These are phyloP conservation scores for Turdus rufiventris DNA, from an alignment of 2,113 vertebrate species.

Conservation along the genomic window DNA sequence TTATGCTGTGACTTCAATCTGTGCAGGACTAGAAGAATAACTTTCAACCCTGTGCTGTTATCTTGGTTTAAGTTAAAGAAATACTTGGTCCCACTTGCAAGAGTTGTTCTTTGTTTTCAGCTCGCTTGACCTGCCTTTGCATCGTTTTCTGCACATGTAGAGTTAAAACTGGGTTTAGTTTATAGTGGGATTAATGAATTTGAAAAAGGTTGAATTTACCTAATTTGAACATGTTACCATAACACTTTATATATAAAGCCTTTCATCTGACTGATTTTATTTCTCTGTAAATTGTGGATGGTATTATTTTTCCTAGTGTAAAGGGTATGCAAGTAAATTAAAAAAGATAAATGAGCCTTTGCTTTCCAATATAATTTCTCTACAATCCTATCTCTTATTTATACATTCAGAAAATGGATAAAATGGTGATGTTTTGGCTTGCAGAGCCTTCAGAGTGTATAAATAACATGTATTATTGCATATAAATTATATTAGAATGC, in stretches of 20 bases:
- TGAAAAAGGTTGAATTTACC: not conserved
- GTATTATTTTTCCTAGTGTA: slow-evolving; percentile 31
- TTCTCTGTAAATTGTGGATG: not conserved
- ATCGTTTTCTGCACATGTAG: not conserved
- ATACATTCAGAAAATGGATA: slow-evolving; percentile 42
- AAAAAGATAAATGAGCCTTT: slow-evolving; percentile 45
- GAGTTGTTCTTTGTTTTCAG: not conserved
- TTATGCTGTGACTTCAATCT: not conserved
- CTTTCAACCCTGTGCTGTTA: not conserved
- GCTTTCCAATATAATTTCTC: slow-evolving; percentile 36
- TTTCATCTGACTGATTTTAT: slow-evolving; percentile 18
- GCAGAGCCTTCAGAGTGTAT: slow-evolving; percentile 18
- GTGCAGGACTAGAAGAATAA: not conserved
- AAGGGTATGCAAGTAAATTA: slow-evolving; percentile 12
- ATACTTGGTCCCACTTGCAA: not conserved
- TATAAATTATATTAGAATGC: slow-evolving; percentile 54
- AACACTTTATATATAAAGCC: not conserved
- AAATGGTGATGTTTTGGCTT: slow-evolving; percentile 55
- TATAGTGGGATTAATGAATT: not conserved
- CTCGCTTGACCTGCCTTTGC: not conserved
- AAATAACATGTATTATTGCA: slow-evolving; percentile 56
- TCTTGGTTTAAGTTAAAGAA: not conserved
- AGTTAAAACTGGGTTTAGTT: not conserved
- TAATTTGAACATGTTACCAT: not conserved
- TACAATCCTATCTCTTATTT: slow-evolving; percentile 50